phyloP scores from a whole-genome alignment of 2,113 vertebrate species.

The Barbus barbus region DNA sequence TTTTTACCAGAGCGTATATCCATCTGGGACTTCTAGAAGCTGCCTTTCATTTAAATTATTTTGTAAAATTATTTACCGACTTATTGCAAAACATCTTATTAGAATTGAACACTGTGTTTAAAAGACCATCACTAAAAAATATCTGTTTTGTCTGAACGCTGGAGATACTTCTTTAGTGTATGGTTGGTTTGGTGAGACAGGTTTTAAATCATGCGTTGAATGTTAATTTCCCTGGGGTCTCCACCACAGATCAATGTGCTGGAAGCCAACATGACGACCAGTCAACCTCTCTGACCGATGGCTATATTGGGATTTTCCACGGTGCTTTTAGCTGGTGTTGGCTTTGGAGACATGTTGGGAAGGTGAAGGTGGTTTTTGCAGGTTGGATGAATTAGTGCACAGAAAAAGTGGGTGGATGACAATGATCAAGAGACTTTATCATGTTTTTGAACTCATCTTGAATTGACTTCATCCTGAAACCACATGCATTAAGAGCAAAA shows the following conservation, averaged over 20 bases:
- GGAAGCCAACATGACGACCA: slow-evolving; percentile 37
- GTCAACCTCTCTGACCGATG: slow-evolving; percentile 27
- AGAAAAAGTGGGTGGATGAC: slow-evolving; percentile 75
- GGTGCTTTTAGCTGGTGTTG: slow-evolving; percentile 52
- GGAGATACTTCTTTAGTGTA: slow-evolving; percentile 56
- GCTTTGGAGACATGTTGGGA: slow-evolving; percentile 73
- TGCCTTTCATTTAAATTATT: no score
- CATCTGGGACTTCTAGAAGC: neutral
- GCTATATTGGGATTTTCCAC: neutral
- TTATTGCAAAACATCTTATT: neutral
- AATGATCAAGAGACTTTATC: slow-evolving; percentile 65
- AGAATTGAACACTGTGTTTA: neutral
- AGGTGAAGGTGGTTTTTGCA: slow-evolving; percentile 72
- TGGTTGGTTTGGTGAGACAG: slow-evolving; percentile 46
- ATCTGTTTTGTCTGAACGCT: slow-evolving; percentile 44
- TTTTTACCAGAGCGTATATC: neutral
- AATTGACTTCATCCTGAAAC: slow-evolving; percentile 53
- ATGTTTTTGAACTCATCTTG: slow-evolving; percentile 46
- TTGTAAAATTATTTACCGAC: no score
- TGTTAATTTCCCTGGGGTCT: slow-evolving; percentile 49
- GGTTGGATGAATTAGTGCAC: slow-evolving; percentile 76
- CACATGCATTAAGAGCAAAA: slow-evolving; percentile 42
- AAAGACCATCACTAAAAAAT: no score
- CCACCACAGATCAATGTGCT: slow-evolving; percentile 34
- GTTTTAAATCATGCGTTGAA: slow-evolving; percentile 36